Conservation (phyloP, 2,888 invertebrate genomes). For the Norana najaformis region DNA sequence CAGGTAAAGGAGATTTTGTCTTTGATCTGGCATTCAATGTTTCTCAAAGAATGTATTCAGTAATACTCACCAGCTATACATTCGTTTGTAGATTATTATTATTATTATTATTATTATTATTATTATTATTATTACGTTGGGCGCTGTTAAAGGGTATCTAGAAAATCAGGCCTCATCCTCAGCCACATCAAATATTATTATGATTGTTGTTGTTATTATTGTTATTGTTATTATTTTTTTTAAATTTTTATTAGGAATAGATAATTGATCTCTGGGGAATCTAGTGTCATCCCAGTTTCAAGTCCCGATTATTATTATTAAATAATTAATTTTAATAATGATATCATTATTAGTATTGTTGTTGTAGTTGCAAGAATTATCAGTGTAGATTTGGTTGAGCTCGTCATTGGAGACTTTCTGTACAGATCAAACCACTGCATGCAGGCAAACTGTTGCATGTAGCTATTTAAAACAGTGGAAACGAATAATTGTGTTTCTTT, state of each 20-base stretch:
- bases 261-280: no score
- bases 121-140: no score
- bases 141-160: no score
- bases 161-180: no score
- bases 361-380: no score
- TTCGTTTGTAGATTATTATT: neutral
- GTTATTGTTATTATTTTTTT: no score
- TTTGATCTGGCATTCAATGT: neutral
- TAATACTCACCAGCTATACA: neutral
- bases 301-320: no score
- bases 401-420: neutral
- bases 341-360: no score
- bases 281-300: no score
- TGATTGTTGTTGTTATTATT: neutral
- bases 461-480: neutral
- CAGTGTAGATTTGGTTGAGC: neutral
- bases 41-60: neutral
- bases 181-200: no score
- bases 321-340: neutral
- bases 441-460: neutral
- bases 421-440: neutral
- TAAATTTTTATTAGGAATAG: no score
- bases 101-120: neutral
- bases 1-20: neutral
- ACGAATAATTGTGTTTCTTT: neutral